Percentiles rank a stretch among this genome's conserved stretches.
These are phyloP conservation scores for Rallus crepitans DNA, from an alignment of 2,797 vertebrate species.

Conservation along the genomic window DNA sequence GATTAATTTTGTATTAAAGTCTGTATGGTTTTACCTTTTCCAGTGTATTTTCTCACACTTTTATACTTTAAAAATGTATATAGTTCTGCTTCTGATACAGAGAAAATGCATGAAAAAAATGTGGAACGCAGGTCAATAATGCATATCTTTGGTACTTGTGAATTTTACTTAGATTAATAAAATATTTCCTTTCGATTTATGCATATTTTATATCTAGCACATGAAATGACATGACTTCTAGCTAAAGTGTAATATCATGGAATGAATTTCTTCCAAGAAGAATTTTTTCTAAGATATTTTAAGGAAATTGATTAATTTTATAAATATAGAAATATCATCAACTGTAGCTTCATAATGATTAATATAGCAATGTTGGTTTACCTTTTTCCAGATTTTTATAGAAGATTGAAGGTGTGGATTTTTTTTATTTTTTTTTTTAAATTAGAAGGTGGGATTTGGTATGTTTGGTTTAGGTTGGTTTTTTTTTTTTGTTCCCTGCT, in stretches of 20 bases:
- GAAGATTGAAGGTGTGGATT: background rate
- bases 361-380: background rate
- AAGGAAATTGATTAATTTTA: background rate
- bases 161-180: background rate
- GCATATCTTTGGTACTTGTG: background rate
- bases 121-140: background rate
- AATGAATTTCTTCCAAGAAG: background rate
- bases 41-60: background rate
- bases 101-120: background rate
- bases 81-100: background rate
- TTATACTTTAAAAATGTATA: background rate
- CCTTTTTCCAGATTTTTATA: background rate
- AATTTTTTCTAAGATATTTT: background rate
- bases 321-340: background rate
- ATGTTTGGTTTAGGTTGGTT: background rate
- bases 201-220: background rate
- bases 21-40: background rate
- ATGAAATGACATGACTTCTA: background rate
- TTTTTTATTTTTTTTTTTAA: background rate
- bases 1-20: background rate
- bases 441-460: background rate
- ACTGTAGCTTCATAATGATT: background rate
- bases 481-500: background rate
- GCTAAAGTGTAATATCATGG: background rate
- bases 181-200: background rate